Percentiles rank a stretch among this genome's conserved stretches.
These are phyloP conservation scores for Centropus unirufus DNA, from an alignment of 2,113 vertebrate species.

Conservation along the genomic window DNA sequence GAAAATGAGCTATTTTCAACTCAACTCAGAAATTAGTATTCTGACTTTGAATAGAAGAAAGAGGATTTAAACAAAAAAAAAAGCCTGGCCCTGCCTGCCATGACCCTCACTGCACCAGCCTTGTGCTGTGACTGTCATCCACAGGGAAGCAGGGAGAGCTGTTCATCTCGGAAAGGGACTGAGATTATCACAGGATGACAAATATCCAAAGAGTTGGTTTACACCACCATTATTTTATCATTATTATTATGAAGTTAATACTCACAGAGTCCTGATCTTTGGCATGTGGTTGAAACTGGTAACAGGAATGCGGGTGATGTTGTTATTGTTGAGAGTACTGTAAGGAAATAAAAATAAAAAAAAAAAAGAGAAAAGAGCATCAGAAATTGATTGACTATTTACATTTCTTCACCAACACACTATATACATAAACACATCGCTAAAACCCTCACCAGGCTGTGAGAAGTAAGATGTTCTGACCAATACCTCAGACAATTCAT, in stretches of 20 bases:
- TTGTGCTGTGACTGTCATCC: too few species aligned
- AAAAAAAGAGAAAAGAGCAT: not conserved
- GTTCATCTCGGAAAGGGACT: not conserved
- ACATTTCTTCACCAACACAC: not conserved
- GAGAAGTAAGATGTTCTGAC: not conserved
- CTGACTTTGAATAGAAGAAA: not conserved
- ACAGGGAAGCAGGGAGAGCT: not conserved
- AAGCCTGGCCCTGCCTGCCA: too few species aligned
- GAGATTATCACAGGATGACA: not conserved
- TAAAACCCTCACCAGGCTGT: not conserved
- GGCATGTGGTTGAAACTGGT: slow-evolving; percentile 99
- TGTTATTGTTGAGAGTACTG: slow-evolving; percentile 99
- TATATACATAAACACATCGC: not conserved
- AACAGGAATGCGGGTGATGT: slow-evolving; percentile 96
- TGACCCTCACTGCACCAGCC: not conserved
- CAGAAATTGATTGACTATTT: not conserved
- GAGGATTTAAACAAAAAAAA: not conserved
- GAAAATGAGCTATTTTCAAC: not conserved
- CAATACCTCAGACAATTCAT: not conserved
- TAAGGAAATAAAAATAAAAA: not conserved
- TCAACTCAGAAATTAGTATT: not conserved
- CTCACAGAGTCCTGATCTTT: slow-evolving; percentile 98
- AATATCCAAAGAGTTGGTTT: not conserved
- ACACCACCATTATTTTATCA: not conserved
- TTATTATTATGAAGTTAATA: slow-evolving; percentile 50